Evolutionary conservation across 2,113 vertebrate species (phyloP), one percentile per base, ranked within the genome.

Genomic region (Promerops cafer): DNA sequence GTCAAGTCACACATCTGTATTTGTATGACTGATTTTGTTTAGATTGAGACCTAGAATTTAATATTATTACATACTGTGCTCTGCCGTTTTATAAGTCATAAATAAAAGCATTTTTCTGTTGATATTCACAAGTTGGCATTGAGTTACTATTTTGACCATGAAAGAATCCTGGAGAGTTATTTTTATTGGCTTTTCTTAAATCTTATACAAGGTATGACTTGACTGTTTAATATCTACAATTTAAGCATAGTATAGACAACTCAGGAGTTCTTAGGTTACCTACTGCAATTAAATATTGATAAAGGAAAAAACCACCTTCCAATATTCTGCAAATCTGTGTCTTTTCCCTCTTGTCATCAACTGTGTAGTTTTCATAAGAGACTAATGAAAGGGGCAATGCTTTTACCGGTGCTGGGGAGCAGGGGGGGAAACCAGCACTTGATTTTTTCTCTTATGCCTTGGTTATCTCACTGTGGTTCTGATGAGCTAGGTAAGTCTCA

Each of bases 261-360:
- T 82, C 52, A 52, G 47, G 50, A 30, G 80, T 96, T 94, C 83
- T 97, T 93, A 69, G 87, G 91, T 97, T 97, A 90, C 83, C 84
- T 66, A 86, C 49, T 95, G 94, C 84, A 88, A 95, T 96, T 94
- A 97, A 98, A 93, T 97, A 97, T 97, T 94, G 81, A 97, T 97
- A 90, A 94, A 69, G 94, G 74, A 96, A 97, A 97, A 93, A 76
- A 92, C 37, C 79, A 91, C 94, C 28, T 89, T 97, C 63, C 63
- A 95, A 50, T 94, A 50, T 95, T 94, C n/a, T 80, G 95, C 80
- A 96, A 97, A 97, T 97, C 69, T 87, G 15, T 90, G 86, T 91
- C 52, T 97, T 94, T 93, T 87, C 85, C 91, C 27, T 86, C 33
- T 27, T 72, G 44, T 64, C 45, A 60, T 78, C 68, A 96, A 33